These are phyloP conservation scores for Pipa parva DNA, from an alignment of 2,113 vertebrate species.

Conservation along the genomic window DNA sequence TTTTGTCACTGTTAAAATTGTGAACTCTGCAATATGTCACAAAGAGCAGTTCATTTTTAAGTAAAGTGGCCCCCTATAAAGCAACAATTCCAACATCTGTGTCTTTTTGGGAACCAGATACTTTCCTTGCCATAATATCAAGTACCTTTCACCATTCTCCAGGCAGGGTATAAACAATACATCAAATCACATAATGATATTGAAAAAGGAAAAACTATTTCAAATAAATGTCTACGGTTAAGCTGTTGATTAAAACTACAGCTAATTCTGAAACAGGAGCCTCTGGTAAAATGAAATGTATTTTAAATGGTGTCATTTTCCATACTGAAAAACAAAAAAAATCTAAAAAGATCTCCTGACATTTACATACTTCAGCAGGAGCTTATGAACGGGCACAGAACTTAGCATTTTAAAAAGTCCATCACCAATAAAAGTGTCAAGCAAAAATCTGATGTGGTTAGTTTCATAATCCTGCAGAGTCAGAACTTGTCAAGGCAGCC, in stretches of 20 bases:
- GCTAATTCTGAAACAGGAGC: slow-evolving; percentile 9
- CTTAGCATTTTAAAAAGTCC: slow-evolving; percentile 68
- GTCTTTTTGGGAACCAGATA: not conserved
- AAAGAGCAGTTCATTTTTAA: too few relatives aligned
- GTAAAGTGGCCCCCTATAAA: too few relatives aligned
- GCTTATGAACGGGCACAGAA: slow-evolving; percentile 64
- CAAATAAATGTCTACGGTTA: slow-evolving; percentile 12
- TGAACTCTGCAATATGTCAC: too few relatives aligned
- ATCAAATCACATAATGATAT: not conserved
- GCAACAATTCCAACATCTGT: too few relatives aligned
- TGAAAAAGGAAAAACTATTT: slow-evolving; percentile 1
- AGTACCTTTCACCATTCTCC: not conserved
- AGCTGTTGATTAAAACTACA: slow-evolving; percentile 3
- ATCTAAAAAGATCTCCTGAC: not conserved
- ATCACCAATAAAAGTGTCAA: slow-evolving; percentile 76
- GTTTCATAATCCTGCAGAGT: slow-evolving; percentile 63
- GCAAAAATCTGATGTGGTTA: slow-evolving; percentile 62
- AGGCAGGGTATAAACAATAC: not conserved
- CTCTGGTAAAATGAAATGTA: not conserved
- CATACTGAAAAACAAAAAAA: not conserved
- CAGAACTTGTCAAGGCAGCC: slow-evolving; percentile 59
- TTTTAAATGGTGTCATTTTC: not conserved
- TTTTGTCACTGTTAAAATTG: too few relatives aligned
- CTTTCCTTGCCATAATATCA: not conserved
- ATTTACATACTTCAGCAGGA: slow-evolving; percentile 47